Evolutionary conservation across 2,888 invertebrate species (phyloP).

Genomic region (Hypomecis punctinalis): DNA sequence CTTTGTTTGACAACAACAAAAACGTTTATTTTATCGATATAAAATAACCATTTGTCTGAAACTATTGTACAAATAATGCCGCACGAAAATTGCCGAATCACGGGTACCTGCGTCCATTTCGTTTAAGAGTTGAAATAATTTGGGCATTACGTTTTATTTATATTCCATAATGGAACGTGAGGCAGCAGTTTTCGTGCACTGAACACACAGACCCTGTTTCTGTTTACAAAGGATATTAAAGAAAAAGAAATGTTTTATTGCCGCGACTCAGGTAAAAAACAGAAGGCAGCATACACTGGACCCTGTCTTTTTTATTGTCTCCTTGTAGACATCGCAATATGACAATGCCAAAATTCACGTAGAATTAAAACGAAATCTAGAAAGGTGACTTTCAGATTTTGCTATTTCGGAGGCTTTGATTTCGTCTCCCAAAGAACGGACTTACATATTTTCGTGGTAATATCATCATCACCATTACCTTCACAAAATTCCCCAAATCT

Average conservation of each 20-base stretch:
- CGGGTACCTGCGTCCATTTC: constrained; percentile 60
- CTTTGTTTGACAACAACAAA: not conserved
- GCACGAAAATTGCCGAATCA: constrained; percentile 64
- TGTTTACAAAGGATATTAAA: constrained; percentile 50
- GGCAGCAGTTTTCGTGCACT: constrained; percentile 57
- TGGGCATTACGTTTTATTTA: constrained; percentile 76
- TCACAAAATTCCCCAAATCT: no score
- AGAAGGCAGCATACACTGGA: not conserved
- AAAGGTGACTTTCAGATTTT: no score
- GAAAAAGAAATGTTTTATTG: constrained; percentile 43
- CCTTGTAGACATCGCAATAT: no score
- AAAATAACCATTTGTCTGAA: constrained; percentile 50
- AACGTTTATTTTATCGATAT: constrained; percentile 50
- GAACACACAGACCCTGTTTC: constrained; percentile 49
- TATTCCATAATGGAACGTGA: constrained; percentile 76
- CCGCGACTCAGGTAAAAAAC: constrained; percentile 33
- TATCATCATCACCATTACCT: no score
- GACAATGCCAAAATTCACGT: no score
- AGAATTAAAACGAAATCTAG: no score
- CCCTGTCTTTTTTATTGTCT: not conserved
- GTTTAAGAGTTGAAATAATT: constrained; percentile 78
- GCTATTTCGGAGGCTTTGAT: no score
- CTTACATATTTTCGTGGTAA: no score
- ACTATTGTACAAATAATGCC: constrained; percentile 64
- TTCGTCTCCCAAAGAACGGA: no score